These are phyloP conservation scores for Tapera naevia DNA, from an alignment of 2,797 vertebrate species.

Conservation along the genomic window DNA sequence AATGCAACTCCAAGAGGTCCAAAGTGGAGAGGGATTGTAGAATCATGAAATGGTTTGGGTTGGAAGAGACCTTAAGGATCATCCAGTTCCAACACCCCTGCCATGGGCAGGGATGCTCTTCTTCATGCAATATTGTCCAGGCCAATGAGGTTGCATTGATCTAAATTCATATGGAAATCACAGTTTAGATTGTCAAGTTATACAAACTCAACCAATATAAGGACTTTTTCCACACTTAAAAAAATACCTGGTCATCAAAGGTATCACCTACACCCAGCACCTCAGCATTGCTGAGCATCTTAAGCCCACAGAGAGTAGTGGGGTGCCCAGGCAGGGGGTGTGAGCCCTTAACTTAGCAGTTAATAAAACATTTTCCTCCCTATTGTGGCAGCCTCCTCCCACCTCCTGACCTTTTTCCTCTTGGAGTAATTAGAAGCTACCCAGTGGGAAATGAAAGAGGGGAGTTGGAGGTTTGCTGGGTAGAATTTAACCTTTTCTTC, in stretches of 20 bases:
- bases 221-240: too few species aligned
- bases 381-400: constrained; percentile 1
- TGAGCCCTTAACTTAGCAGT: not conserved
- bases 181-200: not conserved
- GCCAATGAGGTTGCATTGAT: rapidly evolving
- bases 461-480: not conserved
- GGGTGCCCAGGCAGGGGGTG: not conserved
- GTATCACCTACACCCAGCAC: not conserved
- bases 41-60: too few species aligned
- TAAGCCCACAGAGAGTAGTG: not conserved
- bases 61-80: too few species aligned
- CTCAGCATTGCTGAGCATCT: not conserved
- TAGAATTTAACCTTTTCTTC: constrained; percentile 1
- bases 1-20: not conserved
- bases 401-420: constrained; percentile 18
- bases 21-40: too few species aligned
- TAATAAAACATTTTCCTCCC: constrained; percentile 39
- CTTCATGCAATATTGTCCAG: rapidly evolving
- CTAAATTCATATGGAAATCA: not conserved
- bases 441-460: not conserved
- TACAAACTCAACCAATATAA: rapidly evolving
- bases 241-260: not conserved
- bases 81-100: too few species aligned
- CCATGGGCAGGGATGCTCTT: not conserved
- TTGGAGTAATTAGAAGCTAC: constrained; percentile 20